Evolutionary conservation across 1,140 invertebrate species (phyloP).

Genomic region (Zaprionus ornatus): DNA sequence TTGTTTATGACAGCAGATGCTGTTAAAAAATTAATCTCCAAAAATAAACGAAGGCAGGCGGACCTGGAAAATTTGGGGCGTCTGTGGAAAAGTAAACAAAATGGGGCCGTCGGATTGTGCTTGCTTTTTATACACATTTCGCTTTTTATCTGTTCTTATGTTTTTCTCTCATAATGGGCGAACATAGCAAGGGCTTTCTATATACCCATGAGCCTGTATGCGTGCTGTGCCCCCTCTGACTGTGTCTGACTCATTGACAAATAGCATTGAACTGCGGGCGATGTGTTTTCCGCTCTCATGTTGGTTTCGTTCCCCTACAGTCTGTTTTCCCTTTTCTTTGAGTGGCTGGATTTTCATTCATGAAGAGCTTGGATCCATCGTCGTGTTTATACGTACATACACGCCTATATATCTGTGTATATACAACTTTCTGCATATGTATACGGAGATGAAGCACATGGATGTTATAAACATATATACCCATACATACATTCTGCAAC

Average conservation of each 20-base stretch:
- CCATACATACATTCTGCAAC: constrained; percentile 43
- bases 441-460: not conserved
- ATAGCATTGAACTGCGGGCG: constrained; percentile 70
- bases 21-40: constrained; percentile 41
- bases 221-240: constrained; percentile 29
- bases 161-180: constrained; percentile 10
- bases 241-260: constrained; percentile 70
- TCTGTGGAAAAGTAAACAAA: constrained; percentile 66
- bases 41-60: constrained; percentile 45
- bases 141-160: not conserved
- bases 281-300: constrained; percentile 14
- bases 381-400: constrained; percentile 43
- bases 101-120: constrained; percentile 54
- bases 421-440: not conserved
- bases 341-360: constrained; percentile 36
- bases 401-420: not conserved
- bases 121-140: constrained; percentile 17
- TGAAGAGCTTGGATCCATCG: constrained; percentile 33
- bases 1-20: constrained; percentile 56
- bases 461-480: not conserved
- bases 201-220: constrained; percentile 17
- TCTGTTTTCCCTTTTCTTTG: not conserved
- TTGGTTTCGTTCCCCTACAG: not conserved
- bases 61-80: constrained; percentile 52
- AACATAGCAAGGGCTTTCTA: not conserved